Evolutionary conservation across 2,888 invertebrate species (phyloP), one percentile per base, ranked within the genome.

Genomic region (Beris chalybata): DNA sequence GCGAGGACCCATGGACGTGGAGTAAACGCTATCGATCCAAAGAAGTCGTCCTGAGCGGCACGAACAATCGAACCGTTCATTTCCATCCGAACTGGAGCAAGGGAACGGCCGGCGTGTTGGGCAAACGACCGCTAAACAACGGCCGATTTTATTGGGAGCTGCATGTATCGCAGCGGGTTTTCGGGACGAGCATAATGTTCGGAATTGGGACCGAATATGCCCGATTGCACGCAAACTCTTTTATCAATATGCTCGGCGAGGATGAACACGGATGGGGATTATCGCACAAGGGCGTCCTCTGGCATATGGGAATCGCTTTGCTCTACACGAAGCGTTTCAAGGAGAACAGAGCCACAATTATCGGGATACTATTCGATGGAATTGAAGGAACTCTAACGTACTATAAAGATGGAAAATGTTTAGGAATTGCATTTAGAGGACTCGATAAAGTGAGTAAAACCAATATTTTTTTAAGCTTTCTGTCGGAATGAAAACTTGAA

Each of bases 31-130:
- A 86, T 71, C 81, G 82, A 15, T 84, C 84, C 30, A 75, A 79
- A 59, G 85, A 85, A 73, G 85, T 87, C n/a, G 82, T 85, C 13
- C 79, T 89, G 12, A 83, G 83, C 69, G 86, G 86, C 4, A 77
- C 80, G 44, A 79, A 83, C 61, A 79, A 80, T 68, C 80, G 83
- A 50, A 86, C 84, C n/a, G 89, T 87, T 1, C 85, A 86, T 74
- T 90, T 90, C 74, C 90, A 90, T 78, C 89, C 89, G 6, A 87
- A 88, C 75, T 89, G 89, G 89, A 89, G 89, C 74, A 87, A 87
- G 73, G 89, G 89, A 7, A 89, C 89, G 0, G 89, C 89, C 0
- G 90, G 86, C 0, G 87, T 89, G 0, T 83, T 88, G 56, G 89
- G 89, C 5, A 87, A 85, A 15, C 79, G 85, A 29, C 79, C 86